Percentiles rank a stretch among this genome's conserved stretches.
phyloP scores from a whole-genome alignment of 1,140 invertebrate genomes.

The Venustaconcha ellipsiformis region DNA sequence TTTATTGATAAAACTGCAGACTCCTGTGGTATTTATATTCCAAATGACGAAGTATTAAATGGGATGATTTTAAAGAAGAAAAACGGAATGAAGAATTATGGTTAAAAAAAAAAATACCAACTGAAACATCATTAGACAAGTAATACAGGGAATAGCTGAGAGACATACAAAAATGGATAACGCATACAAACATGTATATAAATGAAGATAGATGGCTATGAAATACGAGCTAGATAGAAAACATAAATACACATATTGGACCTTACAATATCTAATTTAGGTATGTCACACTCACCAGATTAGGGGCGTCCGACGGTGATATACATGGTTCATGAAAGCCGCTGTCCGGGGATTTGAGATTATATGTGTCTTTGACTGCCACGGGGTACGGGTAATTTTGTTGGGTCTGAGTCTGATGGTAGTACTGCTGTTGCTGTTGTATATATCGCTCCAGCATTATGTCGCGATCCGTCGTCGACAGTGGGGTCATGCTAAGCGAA shows the following conservation, averaged over 20 bases:
- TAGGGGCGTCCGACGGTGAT: conserved; percentile 40
- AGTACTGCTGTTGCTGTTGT: conserved; percentile 47
- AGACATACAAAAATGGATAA: conserved; percentile 23
- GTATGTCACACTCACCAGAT: conserved; percentile 13
- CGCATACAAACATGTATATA: conserved; percentile 18
- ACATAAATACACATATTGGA: not conserved
- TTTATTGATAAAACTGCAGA: too few relatives aligned
- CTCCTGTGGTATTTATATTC: too few relatives aligned
- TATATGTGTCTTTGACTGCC: conserved; percentile 40
- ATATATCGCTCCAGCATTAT: conserved; percentile 51
- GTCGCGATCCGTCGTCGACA: conserved; percentile 9
- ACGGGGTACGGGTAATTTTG: conserved; percentile 20
- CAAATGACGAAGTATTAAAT: too few relatives aligned
- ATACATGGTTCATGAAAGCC: conserved; percentile 56
- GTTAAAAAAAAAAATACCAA: too few relatives aligned
- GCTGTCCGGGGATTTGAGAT: conserved; percentile 61
- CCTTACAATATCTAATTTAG: not conserved
- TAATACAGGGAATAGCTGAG: too few relatives aligned
- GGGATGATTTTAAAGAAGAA: too few relatives aligned
- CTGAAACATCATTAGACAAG: too few relatives aligned
- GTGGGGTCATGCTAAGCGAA: not conserved
- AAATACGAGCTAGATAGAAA: not conserved
- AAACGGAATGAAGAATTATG: too few relatives aligned
- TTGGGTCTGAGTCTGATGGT: conserved; percentile 27
- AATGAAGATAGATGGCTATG: not conserved